phyloP scores from a whole-genome alignment of 2,888 invertebrate species.

The Caenorhabditis becei region DNA sequence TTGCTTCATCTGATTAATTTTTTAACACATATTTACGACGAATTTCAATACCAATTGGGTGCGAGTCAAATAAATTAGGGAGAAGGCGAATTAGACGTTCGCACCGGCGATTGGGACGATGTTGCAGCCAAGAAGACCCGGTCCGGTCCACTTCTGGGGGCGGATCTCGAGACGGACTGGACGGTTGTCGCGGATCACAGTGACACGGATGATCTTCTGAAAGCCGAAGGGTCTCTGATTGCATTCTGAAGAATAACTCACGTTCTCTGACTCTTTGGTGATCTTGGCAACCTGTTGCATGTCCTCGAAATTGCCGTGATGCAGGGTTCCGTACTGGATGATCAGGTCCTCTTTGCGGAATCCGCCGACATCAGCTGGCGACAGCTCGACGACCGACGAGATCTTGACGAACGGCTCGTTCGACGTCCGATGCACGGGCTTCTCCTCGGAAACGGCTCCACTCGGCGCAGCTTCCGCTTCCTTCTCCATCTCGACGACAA shows the following conservation, averaged over 20 bases:
- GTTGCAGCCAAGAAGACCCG: conserved; percentile 71
- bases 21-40: neutral
- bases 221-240: conserved; percentile 29
- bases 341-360: conserved; percentile 72
- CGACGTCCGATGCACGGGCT: conserved; percentile 72
- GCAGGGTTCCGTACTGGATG: conserved; percentile 78
- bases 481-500: conserved; percentile 82
- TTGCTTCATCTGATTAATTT: neutral
- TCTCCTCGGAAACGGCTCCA: conserved; percentile 12
- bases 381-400: conserved; percentile 60
- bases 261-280: conserved; percentile 69
- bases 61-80: conserved; percentile 32
- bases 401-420: conserved; percentile 72
- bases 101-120: conserved; percentile 56
- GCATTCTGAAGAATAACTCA: conserved; percentile 39
- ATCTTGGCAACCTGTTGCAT: conserved; percentile 71
- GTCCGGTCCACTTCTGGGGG: conserved; percentile 74
- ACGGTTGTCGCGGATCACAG: conserved; percentile 69
- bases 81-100: conserved; percentile 44
- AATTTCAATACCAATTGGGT: too few relatives aligned
- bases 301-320: conserved; percentile 73
- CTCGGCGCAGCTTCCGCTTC: neutral
- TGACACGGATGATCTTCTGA: conserved; percentile 73
- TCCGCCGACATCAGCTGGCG: conserved; percentile 70
- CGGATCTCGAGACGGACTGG: conserved; percentile 72